A percentile compares a stretch with the other conserved stretches of the same genome.
Evolutionary conservation across 2,113 vertebrate genomes (phyloP).

Genomic region (Mastomys coucha): DNA sequence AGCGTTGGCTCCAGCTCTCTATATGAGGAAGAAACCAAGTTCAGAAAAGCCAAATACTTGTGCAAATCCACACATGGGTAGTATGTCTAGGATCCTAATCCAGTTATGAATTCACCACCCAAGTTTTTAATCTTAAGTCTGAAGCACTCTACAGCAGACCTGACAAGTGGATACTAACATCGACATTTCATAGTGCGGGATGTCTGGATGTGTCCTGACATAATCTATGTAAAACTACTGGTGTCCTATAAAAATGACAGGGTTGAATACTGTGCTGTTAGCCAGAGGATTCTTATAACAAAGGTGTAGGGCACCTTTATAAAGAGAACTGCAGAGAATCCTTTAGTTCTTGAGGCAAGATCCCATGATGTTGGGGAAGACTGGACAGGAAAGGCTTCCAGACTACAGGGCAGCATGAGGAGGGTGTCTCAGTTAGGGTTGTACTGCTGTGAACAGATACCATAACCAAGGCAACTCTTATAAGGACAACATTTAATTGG

Average conservation of each 20-base stretch:
- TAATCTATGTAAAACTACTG: background rate
- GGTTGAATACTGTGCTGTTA: background rate
- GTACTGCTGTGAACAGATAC: no score
- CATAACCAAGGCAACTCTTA: no score
- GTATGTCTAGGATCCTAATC: background rate
- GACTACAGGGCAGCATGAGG: background rate
- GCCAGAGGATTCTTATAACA: background rate
- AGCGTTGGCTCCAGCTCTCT: background rate
- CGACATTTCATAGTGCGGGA: background rate
- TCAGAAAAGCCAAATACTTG: background rate
- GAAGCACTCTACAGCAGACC: background rate
- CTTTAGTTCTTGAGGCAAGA: background rate
- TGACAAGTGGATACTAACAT: background rate
- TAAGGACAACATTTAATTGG: no score
- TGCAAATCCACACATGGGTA: background rate
- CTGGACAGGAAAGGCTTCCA: background rate
- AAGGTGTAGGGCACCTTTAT: background rate
- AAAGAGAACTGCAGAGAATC: background rate
- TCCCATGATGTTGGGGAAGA: background rate
- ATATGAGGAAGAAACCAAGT: background rate
- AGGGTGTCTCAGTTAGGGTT: background rate
- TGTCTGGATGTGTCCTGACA: background rate
- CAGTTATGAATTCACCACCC: background rate
- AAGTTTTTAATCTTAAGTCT: background rate
- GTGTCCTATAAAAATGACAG: background rate